Evolutionary conservation across 1,140 invertebrate genomes (phyloP).

Genomic region (Lepidostoma basale): DNA sequence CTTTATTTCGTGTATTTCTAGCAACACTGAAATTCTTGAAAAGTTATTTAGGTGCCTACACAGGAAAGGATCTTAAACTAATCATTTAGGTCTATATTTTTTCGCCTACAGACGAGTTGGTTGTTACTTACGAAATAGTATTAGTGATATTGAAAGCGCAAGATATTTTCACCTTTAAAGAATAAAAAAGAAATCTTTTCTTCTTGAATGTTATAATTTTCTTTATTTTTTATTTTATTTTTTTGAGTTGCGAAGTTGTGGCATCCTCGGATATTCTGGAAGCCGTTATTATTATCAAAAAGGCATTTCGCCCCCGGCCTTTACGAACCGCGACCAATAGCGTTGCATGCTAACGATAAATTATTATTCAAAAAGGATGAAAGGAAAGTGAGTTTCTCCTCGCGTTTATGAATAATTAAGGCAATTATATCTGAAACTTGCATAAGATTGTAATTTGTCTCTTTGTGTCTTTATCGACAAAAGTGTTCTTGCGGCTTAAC

Average conservation of each 20-base stretch:
- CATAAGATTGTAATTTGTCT: conserved; percentile 22
- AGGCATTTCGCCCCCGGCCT: conserved; percentile 28
- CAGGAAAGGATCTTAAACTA: not conserved
- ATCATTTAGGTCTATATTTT: not conserved
- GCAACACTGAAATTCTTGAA: not conserved
- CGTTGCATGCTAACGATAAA: conserved; percentile 38
- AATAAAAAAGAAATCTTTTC: too few species aligned
- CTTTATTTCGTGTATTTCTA: not conserved
- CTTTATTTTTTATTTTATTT: not conserved
- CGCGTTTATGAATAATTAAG: conserved; percentile 46
- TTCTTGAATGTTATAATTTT: not conserved
- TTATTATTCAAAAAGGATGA: conserved; percentile 29
- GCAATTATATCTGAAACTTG: conserved; percentile 39
- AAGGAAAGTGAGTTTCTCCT: conserved; percentile 17
- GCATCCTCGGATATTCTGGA: conserved; percentile 9
- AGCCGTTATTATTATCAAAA: conserved; percentile 29
- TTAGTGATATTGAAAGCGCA: too few species aligned
- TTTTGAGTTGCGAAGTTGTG: not conserved
- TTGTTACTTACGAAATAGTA: too few species aligned
- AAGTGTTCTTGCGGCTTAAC: not conserved
- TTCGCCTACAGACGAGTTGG: too few species aligned
- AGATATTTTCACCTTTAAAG: too few species aligned
- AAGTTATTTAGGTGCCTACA: not conserved
- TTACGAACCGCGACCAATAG: conserved; percentile 40
- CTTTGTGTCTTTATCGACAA: conserved; percentile 16